These are phyloP conservation scores for Daktulosphaira vitifoliae DNA, from an alignment of 1,140 invertebrate species.

Conservation along the genomic window DNA sequence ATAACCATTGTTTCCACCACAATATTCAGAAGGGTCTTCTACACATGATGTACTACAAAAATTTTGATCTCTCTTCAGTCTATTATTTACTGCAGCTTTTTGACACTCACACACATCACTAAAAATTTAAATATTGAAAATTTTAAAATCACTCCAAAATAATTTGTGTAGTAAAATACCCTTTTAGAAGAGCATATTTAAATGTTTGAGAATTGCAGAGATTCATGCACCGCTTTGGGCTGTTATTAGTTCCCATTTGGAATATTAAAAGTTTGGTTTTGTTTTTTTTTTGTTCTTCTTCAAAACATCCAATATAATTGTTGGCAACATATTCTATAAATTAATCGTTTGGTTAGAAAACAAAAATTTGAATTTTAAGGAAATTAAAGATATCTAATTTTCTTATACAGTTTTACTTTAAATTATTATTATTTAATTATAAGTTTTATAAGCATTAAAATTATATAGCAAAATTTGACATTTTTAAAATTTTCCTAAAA, in stretches of 20 bases:
- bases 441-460: background rate
- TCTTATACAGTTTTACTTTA: background rate
- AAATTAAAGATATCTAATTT: too few species aligned
- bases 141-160: too few species aligned
- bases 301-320: conserved; percentile 23
- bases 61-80: conserved; percentile 3
- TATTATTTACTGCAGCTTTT: background rate
- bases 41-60: conserved; percentile 35
- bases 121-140: background rate
- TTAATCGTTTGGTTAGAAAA: too few species aligned
- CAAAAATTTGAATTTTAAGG: too few species aligned
- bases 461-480: too few species aligned
- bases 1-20: conserved; percentile 33
- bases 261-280: conserved; percentile 5
- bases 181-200: conserved; percentile 11
- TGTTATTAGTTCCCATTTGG: conserved; percentile 33
- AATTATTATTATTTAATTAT: background rate
- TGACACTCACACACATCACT: conserved; percentile 17
- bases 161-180: background rate
- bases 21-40: conserved; percentile 34
- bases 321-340: conserved; percentile 11
- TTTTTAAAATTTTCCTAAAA: too few species aligned
- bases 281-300: background rate
- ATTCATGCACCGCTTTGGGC: conserved; percentile 36
- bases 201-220: conserved; percentile 32